A percentile compares a stretch with the other conserved stretches of the same genome.
Conservation (phyloP, 2,113 vertebrate genomes). For the Apaloderma vittatum region DNA sequence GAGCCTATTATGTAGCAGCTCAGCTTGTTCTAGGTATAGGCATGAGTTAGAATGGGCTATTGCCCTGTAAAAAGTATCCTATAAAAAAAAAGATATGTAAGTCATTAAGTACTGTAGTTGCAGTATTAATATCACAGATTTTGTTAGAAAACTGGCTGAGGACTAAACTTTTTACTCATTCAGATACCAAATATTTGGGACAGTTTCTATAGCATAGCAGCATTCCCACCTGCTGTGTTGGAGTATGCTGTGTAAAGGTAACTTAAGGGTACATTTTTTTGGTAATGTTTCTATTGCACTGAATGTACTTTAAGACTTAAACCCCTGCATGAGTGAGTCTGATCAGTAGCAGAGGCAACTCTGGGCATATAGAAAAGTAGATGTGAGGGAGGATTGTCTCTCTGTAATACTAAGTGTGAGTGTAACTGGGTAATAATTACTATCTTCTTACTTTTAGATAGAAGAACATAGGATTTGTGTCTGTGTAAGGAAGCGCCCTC, state of each 20-base stretch:
- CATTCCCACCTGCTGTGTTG: background rate
- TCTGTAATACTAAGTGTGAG: background rate
- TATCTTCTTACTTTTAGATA: slow-evolving; percentile 73
- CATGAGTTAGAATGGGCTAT: background rate
- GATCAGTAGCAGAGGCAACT: background rate
- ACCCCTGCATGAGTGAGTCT: background rate
- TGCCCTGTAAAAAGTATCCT: background rate
- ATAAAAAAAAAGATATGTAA: background rate
- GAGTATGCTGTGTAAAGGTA: background rate
- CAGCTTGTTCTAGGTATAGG: background rate
- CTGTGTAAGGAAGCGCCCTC: slow-evolving; percentile 94
- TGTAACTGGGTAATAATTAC: background rate
- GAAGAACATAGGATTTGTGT: slow-evolving; percentile 92
- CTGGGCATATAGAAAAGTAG: background rate
- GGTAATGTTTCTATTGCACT: background rate
- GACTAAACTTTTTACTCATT: background rate
- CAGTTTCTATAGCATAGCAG: background rate
- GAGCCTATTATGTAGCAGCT: background rate
- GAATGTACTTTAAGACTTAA: background rate
- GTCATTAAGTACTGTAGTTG: background rate
- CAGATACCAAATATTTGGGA: background rate
- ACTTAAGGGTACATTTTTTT: no score
- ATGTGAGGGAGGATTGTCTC: background rate
- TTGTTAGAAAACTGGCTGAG: background rate
- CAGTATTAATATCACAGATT: background rate